Evolutionary conservation across 2,888 invertebrate genomes (phyloP).

Genomic region (Drosophila anomalipes): DNA sequence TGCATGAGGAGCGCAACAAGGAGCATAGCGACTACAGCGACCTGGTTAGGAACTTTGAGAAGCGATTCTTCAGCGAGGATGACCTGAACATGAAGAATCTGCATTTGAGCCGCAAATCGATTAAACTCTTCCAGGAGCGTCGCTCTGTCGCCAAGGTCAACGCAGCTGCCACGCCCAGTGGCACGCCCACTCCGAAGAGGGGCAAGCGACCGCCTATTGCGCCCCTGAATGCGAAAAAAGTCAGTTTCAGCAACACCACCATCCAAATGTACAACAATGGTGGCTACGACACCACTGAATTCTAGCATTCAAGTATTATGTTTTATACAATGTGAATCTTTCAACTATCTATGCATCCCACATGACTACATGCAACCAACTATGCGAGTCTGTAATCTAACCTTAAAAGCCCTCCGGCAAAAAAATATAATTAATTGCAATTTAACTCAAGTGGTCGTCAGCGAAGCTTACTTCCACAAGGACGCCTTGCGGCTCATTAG

Average conservation of each 20-base stretch:
- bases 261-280: conserved; percentile 72
- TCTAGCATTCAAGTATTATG: conserved; percentile 31
- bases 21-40: conserved; percentile 82
- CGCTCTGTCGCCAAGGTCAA: conserved; percentile 76
- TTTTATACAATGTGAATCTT: conserved; percentile 15
- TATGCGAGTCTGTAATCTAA: conserved; percentile 17
- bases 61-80: conserved; percentile 82
- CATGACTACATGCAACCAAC: conserved; percentile 16
- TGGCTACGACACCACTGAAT: conserved; percentile 67
- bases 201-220: conserved; percentile 48
- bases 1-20: conserved; percentile 80
- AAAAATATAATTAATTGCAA: conserved; percentile 78
- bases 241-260: conserved; percentile 61
- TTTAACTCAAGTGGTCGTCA: conserved; percentile 65
- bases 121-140: conserved; percentile 80
- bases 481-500: conserved; percentile 67
- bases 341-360: conserved; percentile 1
- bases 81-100: conserved; percentile 82
- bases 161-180: conserved; percentile 58
- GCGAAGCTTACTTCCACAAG: conserved; percentile 64
- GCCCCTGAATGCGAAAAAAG: conserved; percentile 36
- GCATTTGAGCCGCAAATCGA: conserved; percentile 83
- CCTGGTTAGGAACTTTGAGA: conserved; percentile 84
- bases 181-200: conserved; percentile 49
- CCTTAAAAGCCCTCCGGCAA: conserved; percentile 44